phyloP scores from a whole-genome alignment of 2,888 invertebrate species.

The Adelphocoris suturalis region DNA sequence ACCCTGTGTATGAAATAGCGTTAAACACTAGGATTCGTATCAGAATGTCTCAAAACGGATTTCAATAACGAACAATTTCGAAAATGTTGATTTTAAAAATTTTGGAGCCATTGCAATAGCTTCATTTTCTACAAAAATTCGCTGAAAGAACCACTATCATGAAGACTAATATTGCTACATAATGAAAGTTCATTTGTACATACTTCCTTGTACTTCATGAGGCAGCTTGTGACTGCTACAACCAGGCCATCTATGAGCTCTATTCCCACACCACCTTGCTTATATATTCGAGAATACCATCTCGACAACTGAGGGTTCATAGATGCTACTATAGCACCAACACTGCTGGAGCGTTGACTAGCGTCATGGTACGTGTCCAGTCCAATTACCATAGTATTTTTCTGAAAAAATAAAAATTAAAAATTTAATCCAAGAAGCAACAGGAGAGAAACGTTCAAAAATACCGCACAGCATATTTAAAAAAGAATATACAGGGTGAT shows the following conservation, averaged over 20 bases:
- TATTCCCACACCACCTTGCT: conserved; percentile 85
- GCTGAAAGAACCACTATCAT: too few species aligned
- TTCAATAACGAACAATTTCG: too few species aligned
- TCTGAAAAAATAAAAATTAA: conserved; percentile 78
- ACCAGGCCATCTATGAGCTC: conserved; percentile 88
- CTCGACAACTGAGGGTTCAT: conserved; percentile 86
- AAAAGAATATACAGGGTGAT: too few species aligned
- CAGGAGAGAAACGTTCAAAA: background rate
- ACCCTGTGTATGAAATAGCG: too few species aligned
- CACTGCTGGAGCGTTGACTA: conserved; percentile 82
- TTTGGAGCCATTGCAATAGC: too few species aligned
- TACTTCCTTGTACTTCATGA: conserved; percentile 83
- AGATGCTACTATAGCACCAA: conserved; percentile 90
- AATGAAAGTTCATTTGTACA: conserved; percentile 75
- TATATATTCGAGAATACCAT: conserved; percentile 87
- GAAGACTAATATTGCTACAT: too few species aligned
- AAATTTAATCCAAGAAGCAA: background rate
- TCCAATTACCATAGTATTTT: conserved; percentile 91
- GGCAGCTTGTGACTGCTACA: conserved; percentile 82
- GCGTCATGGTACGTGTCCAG: conserved; percentile 93
- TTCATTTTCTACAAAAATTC: too few species aligned
- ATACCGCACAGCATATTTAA: background rate
- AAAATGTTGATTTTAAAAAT: too few species aligned
- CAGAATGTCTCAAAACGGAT: too few species aligned
- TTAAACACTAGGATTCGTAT: too few species aligned